Percentiles rank a stretch among this genome's conserved stretches.
phyloP scores from a whole-genome alignment of 2,888 invertebrate genomes.

The Biston stratarius region DNA sequence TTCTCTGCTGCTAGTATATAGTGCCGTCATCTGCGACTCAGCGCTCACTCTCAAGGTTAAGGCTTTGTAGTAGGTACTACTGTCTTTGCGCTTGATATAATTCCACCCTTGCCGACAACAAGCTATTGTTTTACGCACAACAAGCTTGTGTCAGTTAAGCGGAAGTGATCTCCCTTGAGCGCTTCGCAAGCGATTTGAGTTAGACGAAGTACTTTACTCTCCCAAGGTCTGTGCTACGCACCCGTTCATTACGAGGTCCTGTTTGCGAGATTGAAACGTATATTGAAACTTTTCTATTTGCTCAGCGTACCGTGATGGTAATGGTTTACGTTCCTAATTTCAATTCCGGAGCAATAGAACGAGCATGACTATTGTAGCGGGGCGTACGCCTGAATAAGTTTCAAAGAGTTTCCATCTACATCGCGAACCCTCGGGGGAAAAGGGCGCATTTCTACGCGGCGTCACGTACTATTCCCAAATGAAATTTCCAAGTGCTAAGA shows the following conservation, averaged over 20 bases:
- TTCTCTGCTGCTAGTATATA: slow-evolving; percentile 58
- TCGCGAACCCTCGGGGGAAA: slow-evolving; percentile 63
- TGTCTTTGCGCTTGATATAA: slow-evolving; percentile 43
- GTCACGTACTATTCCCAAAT: slow-evolving; percentile 80
- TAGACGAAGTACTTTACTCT: slow-evolving; percentile 54
- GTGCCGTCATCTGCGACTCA: slow-evolving; percentile 61
- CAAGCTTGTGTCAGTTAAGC: slow-evolving; percentile 58
- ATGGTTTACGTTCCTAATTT: slow-evolving; percentile 66
- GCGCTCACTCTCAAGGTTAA: slow-evolving; percentile 65
- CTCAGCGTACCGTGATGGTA: slow-evolving; percentile 61
- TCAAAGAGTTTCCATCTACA: slow-evolving; percentile 68
- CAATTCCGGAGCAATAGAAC: slow-evolving; percentile 75
- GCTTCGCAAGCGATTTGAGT: slow-evolving; percentile 51
- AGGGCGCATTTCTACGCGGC: slow-evolving; percentile 71
- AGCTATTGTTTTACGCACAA: slow-evolving; percentile 65
- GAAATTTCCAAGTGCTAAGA: slow-evolving; percentile 77
- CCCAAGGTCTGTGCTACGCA: slow-evolving; percentile 57
- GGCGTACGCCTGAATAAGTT: slow-evolving; percentile 68
- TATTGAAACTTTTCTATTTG: slow-evolving; percentile 71
- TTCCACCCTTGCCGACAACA: slow-evolving; percentile 55
- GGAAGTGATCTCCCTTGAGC: slow-evolving; percentile 54
- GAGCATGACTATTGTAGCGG: slow-evolving; percentile 66
- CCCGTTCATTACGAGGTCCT: slow-evolving; percentile 47
- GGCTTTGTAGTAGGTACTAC: slow-evolving; percentile 48
- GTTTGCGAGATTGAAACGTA: slow-evolving; percentile 66